Base-by-base conservation (phyloP, 2,113 vertebrate genomes). In the Tringa solitaria region DNA sequence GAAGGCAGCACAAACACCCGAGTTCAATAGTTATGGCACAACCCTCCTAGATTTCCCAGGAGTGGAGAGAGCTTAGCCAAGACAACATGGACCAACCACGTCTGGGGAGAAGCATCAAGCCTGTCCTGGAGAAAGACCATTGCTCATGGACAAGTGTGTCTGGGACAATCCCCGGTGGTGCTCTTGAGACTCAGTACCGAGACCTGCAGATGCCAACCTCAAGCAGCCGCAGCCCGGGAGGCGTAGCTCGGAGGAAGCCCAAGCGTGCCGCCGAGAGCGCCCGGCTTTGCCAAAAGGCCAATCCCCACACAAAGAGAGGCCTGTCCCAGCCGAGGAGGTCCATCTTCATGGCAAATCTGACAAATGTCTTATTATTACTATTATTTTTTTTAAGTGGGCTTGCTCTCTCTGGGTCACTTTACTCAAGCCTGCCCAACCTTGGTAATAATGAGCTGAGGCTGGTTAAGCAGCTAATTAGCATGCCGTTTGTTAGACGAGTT, bases 401-500 rank as follows among this genome's bases (percentile, higher is more conserved):
- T 88, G 75, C 56, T 97, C 91, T 83, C 95, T 70, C 93, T 90
- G 41, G 89, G 97, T 97, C 95, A 93, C 92, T 94, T 76, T 97
- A 82, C 97, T 97, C 87, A 74, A 74, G 92, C 94, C 84, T 95
- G 94, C 93, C 97, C 96, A 90, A 73, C 68, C 86, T 90, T 91
- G 85, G 95, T 63, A 92, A 96, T 97, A 97, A 98, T 97, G 97
- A 97, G 96, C 91, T 50, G 95, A 96, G 97, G 97, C 98, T 97
- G 98, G 98, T 97, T 94, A 97, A 97, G 97, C 95, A 91, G 96
- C 98, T 98, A 98, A 98, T 99, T 98, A 98, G 98, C 97, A 98
- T 98, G 98, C 98, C 96, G 96, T 98, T 98, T 98, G 98, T 98
- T 98, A 98, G 99, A 90, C 97, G 95, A 97, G 98, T 98, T 98